Base-by-base conservation (phyloP, 23 tunicate species). In the Pegea sp. region DNA sequence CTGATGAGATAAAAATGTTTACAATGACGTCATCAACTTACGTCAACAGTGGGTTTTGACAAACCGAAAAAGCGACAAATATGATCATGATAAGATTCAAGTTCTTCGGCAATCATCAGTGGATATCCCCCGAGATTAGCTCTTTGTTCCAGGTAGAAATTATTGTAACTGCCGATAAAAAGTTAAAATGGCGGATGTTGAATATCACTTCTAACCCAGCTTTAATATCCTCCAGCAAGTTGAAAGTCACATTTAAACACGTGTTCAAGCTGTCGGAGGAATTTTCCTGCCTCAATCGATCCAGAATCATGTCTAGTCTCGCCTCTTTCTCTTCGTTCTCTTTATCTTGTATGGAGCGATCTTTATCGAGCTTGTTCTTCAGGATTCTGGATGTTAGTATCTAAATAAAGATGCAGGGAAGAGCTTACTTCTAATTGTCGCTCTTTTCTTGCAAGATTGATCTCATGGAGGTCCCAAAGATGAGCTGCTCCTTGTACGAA, bases 381-480 rank as follows among this genome's bases (percentile, higher is more conserved):
- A 62, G 16, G 11, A 38, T 8, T 38, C 16, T 38, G 13, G 46
- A 38, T 13, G 23, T 8, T 51, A 51, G 20, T 56, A 16, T 56
- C 18, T 18, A 60, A 44, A 60, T 16, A 60, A 44, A 44, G 11
- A 56, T 26, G 16, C 50, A 56, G 61, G 11, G n/a, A 48, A 34
- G 8, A 19, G 16, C 44, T 54, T 28, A 84, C 95, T 56, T 84
- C 72, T 16, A 84, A 33, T 19, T 57, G 58, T 57, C 84, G 29
- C 27, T 84, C 86, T 52, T 84, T 72, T 55, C 65, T 74, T 1
- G 95, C 95, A 34, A 84, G 53, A 1, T 73, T 69, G 16, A 76
- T 53, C 28, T 73, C 72, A 59, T 84, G 95, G 1, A 84, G 65
- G 44, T 84, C 95, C 95, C 95, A 84, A 51, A 84, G 54, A 58